These are phyloP conservation scores for Tachuris rubrigastra DNA, from an alignment of 2,113 vertebrate species.

Conservation along the genomic window DNA sequence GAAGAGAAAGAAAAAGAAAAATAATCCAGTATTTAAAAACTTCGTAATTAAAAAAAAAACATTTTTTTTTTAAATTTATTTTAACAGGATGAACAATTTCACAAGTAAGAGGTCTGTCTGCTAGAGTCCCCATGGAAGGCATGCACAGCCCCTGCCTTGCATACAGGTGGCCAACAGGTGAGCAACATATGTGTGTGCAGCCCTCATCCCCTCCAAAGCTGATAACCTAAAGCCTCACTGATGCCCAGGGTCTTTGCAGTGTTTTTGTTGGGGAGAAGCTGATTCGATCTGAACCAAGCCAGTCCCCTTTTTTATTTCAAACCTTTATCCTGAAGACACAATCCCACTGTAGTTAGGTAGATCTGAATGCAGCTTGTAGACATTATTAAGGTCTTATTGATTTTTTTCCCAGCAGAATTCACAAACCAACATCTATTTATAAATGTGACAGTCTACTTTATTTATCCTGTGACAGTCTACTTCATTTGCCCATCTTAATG, in stretches of 20 bases:
- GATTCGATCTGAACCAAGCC: not conserved
- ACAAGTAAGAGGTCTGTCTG: not conserved
- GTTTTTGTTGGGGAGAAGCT: not conserved
- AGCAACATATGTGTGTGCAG: accelerated
- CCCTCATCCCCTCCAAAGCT: not conserved
- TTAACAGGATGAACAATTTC: not conserved
- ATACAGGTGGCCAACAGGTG: not conserved
- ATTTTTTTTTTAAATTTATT: no score
- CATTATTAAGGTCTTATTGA: not conserved
- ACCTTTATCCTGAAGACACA: not conserved
- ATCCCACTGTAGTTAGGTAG: not conserved
- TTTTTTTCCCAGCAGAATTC: not conserved
- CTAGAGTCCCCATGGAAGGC: not conserved
- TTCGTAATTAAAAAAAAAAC: not conserved
- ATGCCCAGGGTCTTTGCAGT: not conserved
- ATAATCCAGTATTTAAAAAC: not conserved
- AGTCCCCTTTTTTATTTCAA: not conserved
- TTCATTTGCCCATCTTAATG: not conserved
- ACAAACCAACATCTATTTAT: not conserved
- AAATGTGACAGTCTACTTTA: not conserved
- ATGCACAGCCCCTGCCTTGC: not conserved
- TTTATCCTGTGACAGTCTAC: not conserved
- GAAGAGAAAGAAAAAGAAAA: not conserved
- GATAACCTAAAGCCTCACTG: not conserved
- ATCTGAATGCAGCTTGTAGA: not conserved